A percentile compares a stretch with the other conserved stretches of the same genome.
Evolutionary conservation across 1,140 invertebrate genomes (phyloP).

Genomic region (Microplitis mediator): DNA sequence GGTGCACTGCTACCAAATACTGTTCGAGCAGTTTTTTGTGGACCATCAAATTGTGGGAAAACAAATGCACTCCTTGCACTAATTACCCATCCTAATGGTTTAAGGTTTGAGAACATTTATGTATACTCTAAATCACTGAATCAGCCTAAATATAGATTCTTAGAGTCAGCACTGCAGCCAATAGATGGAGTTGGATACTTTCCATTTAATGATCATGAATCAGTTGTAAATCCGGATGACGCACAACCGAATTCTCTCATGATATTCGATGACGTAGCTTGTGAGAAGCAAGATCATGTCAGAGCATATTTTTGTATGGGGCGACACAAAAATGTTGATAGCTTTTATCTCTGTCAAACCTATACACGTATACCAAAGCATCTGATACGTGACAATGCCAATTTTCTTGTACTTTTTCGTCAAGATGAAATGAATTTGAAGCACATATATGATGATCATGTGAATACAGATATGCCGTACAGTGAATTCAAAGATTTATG

Average conservation of each 20-base stretch:
- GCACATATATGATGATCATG: too few species aligned
- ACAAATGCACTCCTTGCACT: background rate
- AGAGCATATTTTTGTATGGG: slow-evolving; percentile 3
- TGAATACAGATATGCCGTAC: too few species aligned
- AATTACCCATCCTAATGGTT: slow-evolving; percentile 13
- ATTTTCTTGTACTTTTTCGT: too few species aligned
- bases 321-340: background rate
- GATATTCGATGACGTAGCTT: background rate
- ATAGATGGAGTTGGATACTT: too few species aligned
- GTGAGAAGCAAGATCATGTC: background rate
- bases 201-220: too few species aligned
- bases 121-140: slow-evolving; percentile 1
- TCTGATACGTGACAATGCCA: background rate
- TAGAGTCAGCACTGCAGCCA: background rate
- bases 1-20: slow-evolving; percentile 2
- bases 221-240: too few species aligned
- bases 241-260: too few species aligned
- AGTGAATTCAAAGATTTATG: too few species aligned
- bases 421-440: background rate
- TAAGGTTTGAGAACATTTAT: slow-evolving; percentile 16
- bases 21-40: background rate
- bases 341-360: background rate
- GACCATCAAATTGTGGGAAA: slow-evolving; percentile 9
- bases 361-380: too few species aligned
- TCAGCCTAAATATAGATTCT: background rate